Percentiles rank a stretch among this genome's conserved stretches.
phyloP scores from a whole-genome alignment of 1,140 invertebrate species.

The Phymorhynchus buccinoides region DNA sequence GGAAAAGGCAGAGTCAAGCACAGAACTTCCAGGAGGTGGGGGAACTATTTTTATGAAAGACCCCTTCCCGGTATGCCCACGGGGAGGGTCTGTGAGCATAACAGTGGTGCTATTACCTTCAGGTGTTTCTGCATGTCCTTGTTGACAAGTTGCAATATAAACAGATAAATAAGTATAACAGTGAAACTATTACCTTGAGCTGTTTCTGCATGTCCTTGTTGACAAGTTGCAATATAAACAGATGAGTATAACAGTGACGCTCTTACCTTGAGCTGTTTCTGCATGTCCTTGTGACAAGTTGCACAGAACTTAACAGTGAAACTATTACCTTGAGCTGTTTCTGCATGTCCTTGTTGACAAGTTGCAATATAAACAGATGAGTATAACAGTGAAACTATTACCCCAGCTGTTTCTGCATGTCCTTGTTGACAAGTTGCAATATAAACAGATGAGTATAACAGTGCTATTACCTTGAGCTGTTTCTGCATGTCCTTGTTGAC shows the following conservation, averaged over 20 bases:
- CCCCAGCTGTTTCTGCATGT: slow-evolving; percentile 52
- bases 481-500: slow-evolving; percentile 51
- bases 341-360: slow-evolving; percentile 50
- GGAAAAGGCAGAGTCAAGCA: too few species aligned
- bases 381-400: too few species aligned
- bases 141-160: slow-evolving; percentile 46
- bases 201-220: slow-evolving; percentile 50
- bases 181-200: slow-evolving; percentile 46
- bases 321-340: slow-evolving; percentile 49
- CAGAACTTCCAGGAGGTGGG: too few species aligned
- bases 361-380: too few species aligned
- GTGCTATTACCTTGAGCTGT: slow-evolving; percentile 48
- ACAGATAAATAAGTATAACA: too few species aligned
- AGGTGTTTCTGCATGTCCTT: slow-evolving; percentile 51
- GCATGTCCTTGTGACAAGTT: slow-evolving; percentile 50
- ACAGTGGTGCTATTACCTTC: too few species aligned
- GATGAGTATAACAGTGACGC: too few species aligned
- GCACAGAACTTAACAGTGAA: too few species aligned
- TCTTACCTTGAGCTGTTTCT: slow-evolving; percentile 50
- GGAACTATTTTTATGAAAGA: too few species aligned
- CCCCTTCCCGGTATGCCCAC: too few species aligned
- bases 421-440: slow-evolving; percentile 45
- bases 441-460: too few species aligned
- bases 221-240: slow-evolving; percentile 47
- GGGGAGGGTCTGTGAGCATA: too few species aligned